Percentiles rank a stretch among this genome's conserved stretches.
These are phyloP conservation scores for Strigops habroptila DNA, from an alignment of 2,113 vertebrate genomes.

Conservation along the genomic window DNA sequence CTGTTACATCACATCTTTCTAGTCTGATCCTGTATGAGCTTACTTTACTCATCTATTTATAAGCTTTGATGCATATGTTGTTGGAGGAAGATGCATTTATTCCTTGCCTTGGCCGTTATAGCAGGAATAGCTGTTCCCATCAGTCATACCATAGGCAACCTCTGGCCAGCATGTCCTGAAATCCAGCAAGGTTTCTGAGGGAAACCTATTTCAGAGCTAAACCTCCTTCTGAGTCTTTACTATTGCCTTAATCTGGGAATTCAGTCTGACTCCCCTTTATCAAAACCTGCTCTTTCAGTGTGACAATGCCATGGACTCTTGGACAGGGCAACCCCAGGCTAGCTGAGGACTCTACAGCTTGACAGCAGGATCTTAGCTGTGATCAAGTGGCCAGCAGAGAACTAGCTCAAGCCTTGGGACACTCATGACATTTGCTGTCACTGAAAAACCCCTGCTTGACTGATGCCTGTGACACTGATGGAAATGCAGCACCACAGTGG, in stretches of 20 bases:
- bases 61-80: neutral
- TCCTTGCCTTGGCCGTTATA: neutral
- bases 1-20: conserved; percentile 7
- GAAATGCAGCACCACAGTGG: neutral
- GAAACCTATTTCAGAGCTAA: neutral
- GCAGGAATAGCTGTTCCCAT: neutral
- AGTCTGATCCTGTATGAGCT: neutral
- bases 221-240: neutral
- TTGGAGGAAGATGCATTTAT: neutral
- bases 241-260: neutral
- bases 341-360: neutral
- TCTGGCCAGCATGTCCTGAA: neutral
- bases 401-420: neutral
- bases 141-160: neutral
- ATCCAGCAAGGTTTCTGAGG: neutral
- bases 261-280: neutral
- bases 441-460: neutral
- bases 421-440: neutral
- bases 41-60: neutral
- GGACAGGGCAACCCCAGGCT: neutral
- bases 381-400: neutral
- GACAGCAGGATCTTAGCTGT: neutral
- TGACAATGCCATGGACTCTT: fast-evolving
- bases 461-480: neutral
- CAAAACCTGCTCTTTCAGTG: neutral